These are phyloP conservation scores for Mellivora capensis DNA, from an alignment of 2,113 vertebrate species.

Conservation along the genomic window DNA sequence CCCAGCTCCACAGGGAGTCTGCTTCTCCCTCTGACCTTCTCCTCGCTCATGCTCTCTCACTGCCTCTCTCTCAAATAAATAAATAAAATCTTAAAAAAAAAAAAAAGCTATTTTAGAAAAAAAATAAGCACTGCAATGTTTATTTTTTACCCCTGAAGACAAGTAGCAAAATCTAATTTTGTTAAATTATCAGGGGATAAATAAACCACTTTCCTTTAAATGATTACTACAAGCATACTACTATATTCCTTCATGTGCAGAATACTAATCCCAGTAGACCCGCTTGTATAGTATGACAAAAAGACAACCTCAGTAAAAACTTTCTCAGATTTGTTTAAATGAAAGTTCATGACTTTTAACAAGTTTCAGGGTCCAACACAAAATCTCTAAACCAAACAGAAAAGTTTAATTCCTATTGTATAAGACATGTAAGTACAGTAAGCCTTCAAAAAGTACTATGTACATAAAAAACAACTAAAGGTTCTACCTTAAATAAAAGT, in stretches of 20 bases:
- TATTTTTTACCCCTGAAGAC: neutral
- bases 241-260: neutral
- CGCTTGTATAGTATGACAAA: neutral
- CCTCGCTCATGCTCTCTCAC: no score
- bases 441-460: neutral
- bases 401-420: neutral
- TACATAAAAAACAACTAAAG: neutral
- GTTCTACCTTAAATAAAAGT: neutral
- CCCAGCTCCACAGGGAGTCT: no score
- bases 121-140: neutral
- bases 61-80: no score
- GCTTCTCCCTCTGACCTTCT: no score
- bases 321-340: conserved; percentile 26
- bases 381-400: neutral
- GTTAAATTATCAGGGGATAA: neutral
- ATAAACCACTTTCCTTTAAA: conserved; percentile 19
- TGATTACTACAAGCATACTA: neutral
- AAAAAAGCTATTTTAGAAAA: conserved; percentile 17
- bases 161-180: conserved; percentile 25
- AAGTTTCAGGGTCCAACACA: neutral
- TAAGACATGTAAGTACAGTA: neutral
- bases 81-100: no score
- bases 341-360: neutral
- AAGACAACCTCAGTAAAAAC: neutral
- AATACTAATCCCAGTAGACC: conserved; percentile 5